phyloP scores from a whole-genome alignment of 2,888 invertebrate genomes.

The Aphidius colemani region DNA sequence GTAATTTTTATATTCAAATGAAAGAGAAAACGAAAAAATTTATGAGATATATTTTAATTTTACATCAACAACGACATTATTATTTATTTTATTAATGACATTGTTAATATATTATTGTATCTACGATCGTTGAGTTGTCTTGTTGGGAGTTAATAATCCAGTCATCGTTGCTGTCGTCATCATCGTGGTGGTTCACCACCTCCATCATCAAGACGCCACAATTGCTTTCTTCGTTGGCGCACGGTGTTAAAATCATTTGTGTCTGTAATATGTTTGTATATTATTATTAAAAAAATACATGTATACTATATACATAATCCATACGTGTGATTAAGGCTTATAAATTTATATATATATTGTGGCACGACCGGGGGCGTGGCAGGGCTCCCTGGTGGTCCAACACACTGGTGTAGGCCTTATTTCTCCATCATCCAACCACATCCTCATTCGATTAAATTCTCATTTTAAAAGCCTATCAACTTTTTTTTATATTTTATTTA shows the following conservation, averaged over 20 bases:
- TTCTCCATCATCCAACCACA: constrained; percentile 1
- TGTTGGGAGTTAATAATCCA: too few relatives aligned
- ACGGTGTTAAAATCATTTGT: constrained; percentile 44
- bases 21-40: too few relatives aligned
- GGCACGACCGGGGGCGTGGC: constrained; percentile 52
- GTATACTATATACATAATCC: constrained; percentile 4
- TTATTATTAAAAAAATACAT: constrained; percentile 33
- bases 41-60: too few relatives aligned
- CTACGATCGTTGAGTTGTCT: too few relatives aligned
- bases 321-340: constrained; percentile 35
- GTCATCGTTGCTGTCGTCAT: neutral
- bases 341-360: constrained; percentile 32
- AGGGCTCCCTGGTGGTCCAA: constrained; percentile 55
- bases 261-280: constrained; percentile 29
- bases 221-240: constrained; percentile 26
- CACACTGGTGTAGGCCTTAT: constrained; percentile 35
- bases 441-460: neutral
- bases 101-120: too few relatives aligned
- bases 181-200: constrained; percentile 32
- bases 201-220: constrained; percentile 16
- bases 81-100: too few relatives aligned
- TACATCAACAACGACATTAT: too few relatives aligned
- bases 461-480: neutral
- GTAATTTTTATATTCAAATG: too few relatives aligned
- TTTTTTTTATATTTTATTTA: neutral